These are phyloP conservation scores for Struthio camelus DNA, from an alignment of 2,113 vertebrate genomes.

Conservation along the genomic window DNA sequence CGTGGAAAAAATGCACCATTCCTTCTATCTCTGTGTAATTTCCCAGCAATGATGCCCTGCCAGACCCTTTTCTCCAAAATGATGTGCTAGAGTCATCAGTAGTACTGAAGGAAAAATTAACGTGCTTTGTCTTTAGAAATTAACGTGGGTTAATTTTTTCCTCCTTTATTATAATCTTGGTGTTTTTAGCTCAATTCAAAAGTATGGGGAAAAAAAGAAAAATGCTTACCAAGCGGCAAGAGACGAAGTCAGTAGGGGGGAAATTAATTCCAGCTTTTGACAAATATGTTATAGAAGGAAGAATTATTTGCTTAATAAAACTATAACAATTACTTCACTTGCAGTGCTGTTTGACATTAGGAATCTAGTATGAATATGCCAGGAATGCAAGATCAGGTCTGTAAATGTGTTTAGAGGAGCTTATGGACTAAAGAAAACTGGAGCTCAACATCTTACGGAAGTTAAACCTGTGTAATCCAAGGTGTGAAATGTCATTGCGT, in stretches of 20 bases:
- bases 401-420: background rate
- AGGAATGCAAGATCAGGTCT: constrained; percentile 39
- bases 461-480: constrained; percentile 27
- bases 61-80: background rate
- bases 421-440: constrained; percentile 20
- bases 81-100: background rate
- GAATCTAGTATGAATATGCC: background rate
- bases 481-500: constrained; percentile 1
- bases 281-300: background rate
- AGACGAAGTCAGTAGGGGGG: constrained; percentile 9
- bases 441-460: background rate
- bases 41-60: background rate
- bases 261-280: constrained; percentile 57
- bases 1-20: background rate
- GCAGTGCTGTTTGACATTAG: constrained; percentile 5
- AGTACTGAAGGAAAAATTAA: background rate
- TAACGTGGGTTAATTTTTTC: background rate
- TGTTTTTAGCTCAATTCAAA: constrained; percentile 42
- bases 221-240: constrained; percentile 22
- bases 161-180: background rate
- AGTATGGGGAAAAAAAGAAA: constrained; percentile 3
- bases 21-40: background rate
- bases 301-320: constrained; percentile 58
- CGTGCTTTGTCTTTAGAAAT: background rate
- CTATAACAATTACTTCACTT: constrained; percentile 13